Base-by-base conservation (phyloP, 2,888 invertebrate genomes). In the Aricia artaxerxes region DNA sequence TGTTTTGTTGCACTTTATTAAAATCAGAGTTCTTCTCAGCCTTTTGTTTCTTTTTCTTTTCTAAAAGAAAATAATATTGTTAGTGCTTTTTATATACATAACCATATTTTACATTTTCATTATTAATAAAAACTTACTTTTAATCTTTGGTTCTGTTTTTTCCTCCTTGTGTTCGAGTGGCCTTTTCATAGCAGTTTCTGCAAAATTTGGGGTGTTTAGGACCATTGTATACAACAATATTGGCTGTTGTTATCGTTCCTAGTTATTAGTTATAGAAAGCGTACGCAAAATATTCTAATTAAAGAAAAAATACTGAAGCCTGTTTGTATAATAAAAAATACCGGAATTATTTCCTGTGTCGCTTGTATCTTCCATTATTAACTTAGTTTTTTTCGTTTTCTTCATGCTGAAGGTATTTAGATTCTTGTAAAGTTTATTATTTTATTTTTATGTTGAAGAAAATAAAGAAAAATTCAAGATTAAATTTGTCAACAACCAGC, bases 61-160 rank as follows among this genome's bases (percentile, higher is more conserved):
- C 69, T 73, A 60, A 80, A 78, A 78, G 7, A 69, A 69, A 13
- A 69, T 13, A 57, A 69, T 35, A 35, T n/a, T 31, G 16, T 61
- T 5, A 4, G 61, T 57, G 13, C 49, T 9, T 57, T 11, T 4
- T 16, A 16, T 16, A 13, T n/a, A n/a, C n/a, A 77, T 64, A 31
- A n/a, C 64, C 49, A 31, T 16, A 49, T 78, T 64, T 64, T 49
- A 44, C 35, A 78, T 69, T 69, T 64, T 24, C n/a, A 60, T n/a
- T 53, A 53, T 57, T 57, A 16, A 6, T 1, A n/a, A 2, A 9
- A 24, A 85, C 89, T 88, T 86, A 92, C 92, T 91, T 87, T 91
- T 82, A 24, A 79, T 78, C 31, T 80, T 73, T 73, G 80, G 61
- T 73, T 78, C 79, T 61, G 64, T 40, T 72, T 69, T 80, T 35